These are phyloP conservation scores for Ptychadena robeensis DNA, from an alignment of 2,797 vertebrate species.

Conservation along the genomic window DNA sequence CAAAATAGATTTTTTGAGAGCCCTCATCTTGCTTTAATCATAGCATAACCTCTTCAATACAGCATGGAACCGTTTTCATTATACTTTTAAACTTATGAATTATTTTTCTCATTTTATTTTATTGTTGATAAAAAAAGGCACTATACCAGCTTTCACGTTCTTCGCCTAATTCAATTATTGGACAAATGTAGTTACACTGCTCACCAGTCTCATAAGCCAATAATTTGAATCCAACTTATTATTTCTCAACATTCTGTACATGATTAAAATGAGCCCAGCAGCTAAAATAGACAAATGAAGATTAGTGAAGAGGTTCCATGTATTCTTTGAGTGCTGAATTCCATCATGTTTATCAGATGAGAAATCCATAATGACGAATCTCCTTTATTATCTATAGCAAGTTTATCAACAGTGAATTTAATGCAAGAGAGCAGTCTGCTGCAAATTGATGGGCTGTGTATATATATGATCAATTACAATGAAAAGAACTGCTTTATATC, in stretches of 20 bases:
- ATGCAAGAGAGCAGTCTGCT: conserved; percentile 24
- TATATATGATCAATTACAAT: conserved; percentile 25
- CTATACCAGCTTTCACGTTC: neutral
- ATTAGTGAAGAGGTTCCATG: conserved; percentile 13
- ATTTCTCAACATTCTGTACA: conserved; percentile 35
- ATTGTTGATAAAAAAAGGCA: neutral
- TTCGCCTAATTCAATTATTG: conserved; percentile 21
- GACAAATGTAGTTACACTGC: neutral
- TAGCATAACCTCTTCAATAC: too few species aligned
- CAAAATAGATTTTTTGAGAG: too few species aligned
- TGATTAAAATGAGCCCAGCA: conserved; percentile 15
- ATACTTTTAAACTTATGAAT: too few species aligned
- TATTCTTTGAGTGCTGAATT: conserved; percentile 28
- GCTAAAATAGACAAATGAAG: conserved; percentile 25
- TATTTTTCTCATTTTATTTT: neutral
- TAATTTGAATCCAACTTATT: conserved; percentile 6
- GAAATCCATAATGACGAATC: conserved; percentile 56
- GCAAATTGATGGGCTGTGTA: conserved; percentile 33
- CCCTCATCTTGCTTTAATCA: too few species aligned
- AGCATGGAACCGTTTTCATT: too few species aligned
- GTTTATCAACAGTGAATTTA: conserved; percentile 52
- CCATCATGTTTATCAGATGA: conserved; percentile 51
- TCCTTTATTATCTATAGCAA: conserved; percentile 46
- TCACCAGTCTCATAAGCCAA: neutral
- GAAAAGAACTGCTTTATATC: neutral